Evolutionary conservation across 2,113 vertebrate species (phyloP), one percentile per base, ranked within the genome.

Genomic region (Verasper variegatus): DNA sequence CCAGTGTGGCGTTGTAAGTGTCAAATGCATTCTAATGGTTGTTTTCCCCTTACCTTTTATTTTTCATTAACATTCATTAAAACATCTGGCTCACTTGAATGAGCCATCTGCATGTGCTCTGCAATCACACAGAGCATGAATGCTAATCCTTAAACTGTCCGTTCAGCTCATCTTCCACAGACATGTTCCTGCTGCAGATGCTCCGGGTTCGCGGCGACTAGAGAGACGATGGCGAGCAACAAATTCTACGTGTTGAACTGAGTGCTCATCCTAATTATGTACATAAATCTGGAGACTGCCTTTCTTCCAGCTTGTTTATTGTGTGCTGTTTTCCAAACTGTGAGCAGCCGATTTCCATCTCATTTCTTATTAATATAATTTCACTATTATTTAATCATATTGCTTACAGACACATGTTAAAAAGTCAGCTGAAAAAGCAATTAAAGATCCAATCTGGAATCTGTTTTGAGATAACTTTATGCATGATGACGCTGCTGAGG

Each of bases 51-150:
- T 84, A 93, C 93, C 92, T 94, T 94, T 94, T 89, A 90, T 92
- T 93, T 94, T 93, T 90, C 91, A 94, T 94, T 94, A 94, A 91
- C 92, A 95, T 94, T 94, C 92, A 94, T 95, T 93, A 92, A 93
- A 94, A 94, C 94, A 94, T 94, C 94, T 94, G 94, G 90, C 88
- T 91, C 86, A 86, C 86, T 90, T 82, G 86, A 94, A 90, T 85
- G 88, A 89, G 84, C 91, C 94, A 93, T 94, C 93, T 94, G 93
- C 86, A 82, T 74, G 83, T 70, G 87, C 86, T 72, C 80, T 23
- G 6, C 82, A 85, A 58, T 90, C 86, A 62, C 82, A 73, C 72
- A 77, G 84, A 87, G 82, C 80, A 68, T 23, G 83, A 85, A 90
- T 86, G 84, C 85, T 79, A 86, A 89, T 90, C 86, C 84, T 56